phyloP scores from a whole-genome alignment of 2,113 vertebrate genomes.

The Actinemys pallida region DNA sequence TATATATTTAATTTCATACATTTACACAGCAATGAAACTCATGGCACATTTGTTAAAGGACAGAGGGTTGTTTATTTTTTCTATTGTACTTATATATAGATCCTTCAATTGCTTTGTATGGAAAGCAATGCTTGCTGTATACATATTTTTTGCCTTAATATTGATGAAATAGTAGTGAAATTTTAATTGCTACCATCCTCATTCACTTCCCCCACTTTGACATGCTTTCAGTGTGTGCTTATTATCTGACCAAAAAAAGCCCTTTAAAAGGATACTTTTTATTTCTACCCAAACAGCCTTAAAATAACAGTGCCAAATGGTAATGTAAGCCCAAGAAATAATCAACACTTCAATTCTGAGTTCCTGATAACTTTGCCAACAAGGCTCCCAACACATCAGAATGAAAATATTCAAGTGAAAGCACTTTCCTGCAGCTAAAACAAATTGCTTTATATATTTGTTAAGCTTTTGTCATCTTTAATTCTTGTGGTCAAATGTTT shows the following conservation, averaged over 20 bases:
- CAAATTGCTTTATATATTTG: conserved; percentile 45
- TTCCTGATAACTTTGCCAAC: conserved; percentile 59
- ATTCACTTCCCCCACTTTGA: background rate
- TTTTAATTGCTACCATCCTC: conserved; percentile 34
- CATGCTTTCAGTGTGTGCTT: background rate
- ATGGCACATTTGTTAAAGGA: background rate
- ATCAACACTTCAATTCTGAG: conserved; percentile 39
- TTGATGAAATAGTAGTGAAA: background rate
- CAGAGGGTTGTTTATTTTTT: background rate
- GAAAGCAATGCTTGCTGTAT: background rate
- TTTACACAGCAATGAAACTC: background rate
- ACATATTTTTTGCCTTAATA: conserved; percentile 1
- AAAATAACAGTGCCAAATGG: conserved; percentile 19
- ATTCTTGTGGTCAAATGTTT: conserved; percentile 42
- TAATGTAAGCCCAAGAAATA: conserved; percentile 54
- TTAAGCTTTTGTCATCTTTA: conserved; percentile 52
- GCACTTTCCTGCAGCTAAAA: conserved; percentile 48
- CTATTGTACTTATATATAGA: background rate
- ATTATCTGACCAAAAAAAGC: conserved; percentile 46
- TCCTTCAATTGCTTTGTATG: background rate
- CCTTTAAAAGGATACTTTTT: conserved; percentile 54
- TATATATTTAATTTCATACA: background rate
- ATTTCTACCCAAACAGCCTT: background rate
- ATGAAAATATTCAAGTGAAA: conserved; percentile 37
- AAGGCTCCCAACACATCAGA: conserved; percentile 29